A percentile compares a stretch with the other conserved stretches of the same genome.
Evolutionary conservation across 2,797 vertebrate genomes (phyloP).

Genomic region (Oceanodroma leucorhoa): DNA sequence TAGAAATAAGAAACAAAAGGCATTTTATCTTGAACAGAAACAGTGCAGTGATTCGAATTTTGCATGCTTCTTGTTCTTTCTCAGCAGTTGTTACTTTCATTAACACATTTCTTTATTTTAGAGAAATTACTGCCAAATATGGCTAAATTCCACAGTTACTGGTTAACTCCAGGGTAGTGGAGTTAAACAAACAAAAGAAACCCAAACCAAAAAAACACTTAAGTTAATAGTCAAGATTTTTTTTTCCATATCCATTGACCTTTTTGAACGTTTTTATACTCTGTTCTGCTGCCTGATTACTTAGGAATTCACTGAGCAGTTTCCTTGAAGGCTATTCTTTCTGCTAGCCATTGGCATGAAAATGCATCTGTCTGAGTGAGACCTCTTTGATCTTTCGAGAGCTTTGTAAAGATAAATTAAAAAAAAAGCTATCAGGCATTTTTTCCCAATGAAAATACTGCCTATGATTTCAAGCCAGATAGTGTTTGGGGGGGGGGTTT

Average conservation of each 20-base stretch:
- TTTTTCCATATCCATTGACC: slow-evolving; percentile 32
- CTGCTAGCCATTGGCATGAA: slow-evolving; percentile 63
- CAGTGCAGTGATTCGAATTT: slow-evolving; percentile 7
- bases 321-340: slow-evolving; percentile 65
- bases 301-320: slow-evolving; percentile 62
- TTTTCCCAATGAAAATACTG: slow-evolving; percentile 47
- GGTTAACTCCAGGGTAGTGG: background rate
- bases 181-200: background rate
- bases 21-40: slow-evolving; percentile 27
- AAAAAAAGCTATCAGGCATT: slow-evolving; percentile 60
- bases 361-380: slow-evolving; percentile 59
- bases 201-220: background rate
- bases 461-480: slow-evolving; percentile 36
- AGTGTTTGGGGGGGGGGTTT: background rate
- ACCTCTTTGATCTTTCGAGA: slow-evolving; percentile 72
- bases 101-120: slow-evolving; percentile 11
- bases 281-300: slow-evolving; percentile 62
- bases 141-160: background rate
- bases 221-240: background rate
- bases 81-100: background rate
- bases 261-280: slow-evolving; percentile 59
- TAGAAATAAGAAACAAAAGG: slow-evolving; percentile 30
- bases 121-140: background rate
- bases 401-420: slow-evolving; percentile 68
- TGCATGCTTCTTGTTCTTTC: background rate